Conservation (phyloP, 64 coral and sea anemone genomes). For the Platygyra sinensis region DNA sequence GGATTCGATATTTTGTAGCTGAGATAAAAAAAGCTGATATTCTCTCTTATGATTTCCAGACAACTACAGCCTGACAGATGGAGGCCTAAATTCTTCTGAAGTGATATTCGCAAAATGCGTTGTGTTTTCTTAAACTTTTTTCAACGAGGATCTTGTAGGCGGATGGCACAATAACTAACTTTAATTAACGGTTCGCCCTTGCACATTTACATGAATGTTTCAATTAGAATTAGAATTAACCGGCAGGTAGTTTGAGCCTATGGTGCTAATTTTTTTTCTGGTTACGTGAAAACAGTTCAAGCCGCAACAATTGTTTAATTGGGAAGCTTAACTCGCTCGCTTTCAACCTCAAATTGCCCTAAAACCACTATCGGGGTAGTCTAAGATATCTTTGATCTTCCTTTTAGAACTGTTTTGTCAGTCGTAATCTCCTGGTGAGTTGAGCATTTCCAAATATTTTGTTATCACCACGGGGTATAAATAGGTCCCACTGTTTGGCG, state of each 20-base stretch:
- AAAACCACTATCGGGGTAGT: conserved; percentile 4
- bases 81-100: no score
- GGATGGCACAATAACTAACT: not conserved
- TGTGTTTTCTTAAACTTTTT: not conserved
- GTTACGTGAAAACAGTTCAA: not conserved
- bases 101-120: not conserved
- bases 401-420: not conserved
- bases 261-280: conserved; percentile 8
- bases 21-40: not conserved
- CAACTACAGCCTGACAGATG: not conserved
- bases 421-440: not conserved
- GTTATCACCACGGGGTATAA: conserved; percentile 3
- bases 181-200: conserved; percentile 21
- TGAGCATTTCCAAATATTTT: conserved; percentile 39
- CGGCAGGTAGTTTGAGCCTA: not conserved
- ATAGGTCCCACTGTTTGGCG: not conserved
- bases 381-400: conserved; percentile 16
- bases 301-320: not conserved
- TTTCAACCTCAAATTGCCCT: not conserved
- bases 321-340: not conserved
- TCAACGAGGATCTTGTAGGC: not conserved
- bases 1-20: conserved; percentile 20
- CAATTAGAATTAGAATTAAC: conserved; percentile 34
- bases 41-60: not conserved
- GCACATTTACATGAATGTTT: conserved; percentile 1